Evolutionary conservation across 1,140 invertebrate genomes (phyloP).

Genomic region (Bombus balteatus): DNA sequence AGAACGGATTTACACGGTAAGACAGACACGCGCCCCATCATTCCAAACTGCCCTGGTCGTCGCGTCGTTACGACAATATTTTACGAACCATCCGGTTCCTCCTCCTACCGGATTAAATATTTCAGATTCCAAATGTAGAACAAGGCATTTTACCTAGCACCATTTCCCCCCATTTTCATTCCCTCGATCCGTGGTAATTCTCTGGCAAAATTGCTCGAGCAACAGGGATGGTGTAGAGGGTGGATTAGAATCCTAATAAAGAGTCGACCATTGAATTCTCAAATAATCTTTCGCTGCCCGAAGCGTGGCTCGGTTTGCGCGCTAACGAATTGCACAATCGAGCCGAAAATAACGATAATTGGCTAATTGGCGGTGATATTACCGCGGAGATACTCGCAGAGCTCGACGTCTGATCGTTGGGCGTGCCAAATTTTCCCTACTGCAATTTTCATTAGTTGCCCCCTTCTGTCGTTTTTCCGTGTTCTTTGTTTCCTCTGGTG

Average conservation of each 20-base stretch:
- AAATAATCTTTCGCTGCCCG: constrained; percentile 31
- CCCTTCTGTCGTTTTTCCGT: background rate
- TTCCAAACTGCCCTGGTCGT: background rate
- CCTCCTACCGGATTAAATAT: constrained; percentile 52
- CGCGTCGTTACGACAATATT: constrained; percentile 41
- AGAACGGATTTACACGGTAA: constrained; percentile 43
- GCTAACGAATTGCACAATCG: too few relatives aligned
- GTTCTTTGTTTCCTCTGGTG: background rate
- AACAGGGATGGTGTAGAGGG: background rate
- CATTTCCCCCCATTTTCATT: background rate
- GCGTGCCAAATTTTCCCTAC: constrained; percentile 3
- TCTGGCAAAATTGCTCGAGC: background rate
- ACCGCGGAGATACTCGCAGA: too few relatives aligned
- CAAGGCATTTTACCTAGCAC: constrained; percentile 20
- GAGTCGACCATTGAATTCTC: constrained; percentile 28
- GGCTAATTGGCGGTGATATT: constrained; percentile 3
- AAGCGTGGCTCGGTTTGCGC: too few relatives aligned
- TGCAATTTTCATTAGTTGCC: constrained; percentile 33
- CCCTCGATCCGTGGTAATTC: background rate
- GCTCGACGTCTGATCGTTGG: background rate
- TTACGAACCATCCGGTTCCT: constrained; percentile 41
- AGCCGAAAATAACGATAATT: background rate
- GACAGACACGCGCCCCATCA: background rate
- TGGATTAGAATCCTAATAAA: constrained; percentile 52
- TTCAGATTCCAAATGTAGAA: constrained; percentile 55